These are phyloP conservation scores for Latrodectus elegans DNA, from an alignment of 2,888 invertebrate species.

Conservation along the genomic window DNA sequence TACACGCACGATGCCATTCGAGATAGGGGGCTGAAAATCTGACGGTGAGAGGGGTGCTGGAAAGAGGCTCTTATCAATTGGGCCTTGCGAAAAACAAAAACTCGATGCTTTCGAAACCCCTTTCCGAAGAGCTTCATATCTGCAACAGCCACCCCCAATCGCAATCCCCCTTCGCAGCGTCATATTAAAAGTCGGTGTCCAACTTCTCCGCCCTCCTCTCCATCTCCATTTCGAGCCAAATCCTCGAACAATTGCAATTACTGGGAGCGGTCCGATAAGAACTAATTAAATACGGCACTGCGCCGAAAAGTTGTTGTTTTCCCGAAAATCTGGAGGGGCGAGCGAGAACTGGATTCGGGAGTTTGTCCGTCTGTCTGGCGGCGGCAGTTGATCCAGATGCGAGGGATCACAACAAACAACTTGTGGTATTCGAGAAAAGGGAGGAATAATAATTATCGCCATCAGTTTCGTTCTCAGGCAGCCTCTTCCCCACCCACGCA, in stretches of 20 bases:
- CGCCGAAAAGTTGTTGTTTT: constrained; percentile 38
- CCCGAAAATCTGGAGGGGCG: constrained; percentile 27
- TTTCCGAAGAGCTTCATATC: constrained; percentile 16
- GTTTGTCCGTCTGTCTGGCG: constrained; percentile 55
- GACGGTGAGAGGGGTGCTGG: background rate
- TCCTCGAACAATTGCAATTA: constrained; percentile 64
- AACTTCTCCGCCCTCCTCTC: background rate
- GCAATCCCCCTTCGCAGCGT: constrained; percentile 7
- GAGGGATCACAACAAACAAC: constrained; percentile 54
- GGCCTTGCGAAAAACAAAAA: background rate
- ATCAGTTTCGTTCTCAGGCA: constrained; percentile 56
- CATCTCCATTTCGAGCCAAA: constrained; percentile 1
- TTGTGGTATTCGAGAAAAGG: constrained; percentile 44
- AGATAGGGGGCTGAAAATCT: background rate
- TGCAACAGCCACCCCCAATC: background rate
- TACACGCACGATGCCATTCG: constrained; percentile 10
- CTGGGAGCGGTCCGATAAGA: constrained; percentile 62
- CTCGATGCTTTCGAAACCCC: background rate
- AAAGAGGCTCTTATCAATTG: constrained; percentile 16
- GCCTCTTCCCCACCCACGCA: constrained; percentile 2
- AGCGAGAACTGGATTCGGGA: constrained; percentile 18
- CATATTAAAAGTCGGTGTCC: constrained; percentile 54
- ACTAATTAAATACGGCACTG: constrained; percentile 64
- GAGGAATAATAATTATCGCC: constrained; percentile 68
- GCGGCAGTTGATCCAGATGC: constrained; percentile 42